Percentiles rank a stretch among this genome's conserved stretches.
phyloP scores from a whole-genome alignment of 1,140 invertebrate genomes.

The Samia ricini region DNA sequence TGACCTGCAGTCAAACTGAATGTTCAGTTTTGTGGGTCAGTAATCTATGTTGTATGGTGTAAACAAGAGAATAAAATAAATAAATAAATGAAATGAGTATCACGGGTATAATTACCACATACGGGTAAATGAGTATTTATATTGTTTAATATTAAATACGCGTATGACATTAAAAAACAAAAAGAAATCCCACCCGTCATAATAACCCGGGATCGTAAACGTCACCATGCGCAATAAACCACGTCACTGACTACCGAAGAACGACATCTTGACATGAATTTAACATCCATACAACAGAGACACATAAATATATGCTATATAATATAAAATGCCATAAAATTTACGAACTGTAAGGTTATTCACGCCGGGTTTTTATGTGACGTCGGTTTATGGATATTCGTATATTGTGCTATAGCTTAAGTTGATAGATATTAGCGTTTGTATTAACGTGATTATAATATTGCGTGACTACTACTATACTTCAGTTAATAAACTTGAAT shows the following conservation, averaged over 20 bases:
- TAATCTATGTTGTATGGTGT: too few species aligned
- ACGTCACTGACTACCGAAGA: slow-evolving; percentile 30
- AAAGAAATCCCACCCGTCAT: background rate
- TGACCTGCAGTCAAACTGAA: too few species aligned
- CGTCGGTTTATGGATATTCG: slow-evolving; percentile 51
- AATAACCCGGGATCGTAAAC: slow-evolving; percentile 20
- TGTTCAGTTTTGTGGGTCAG: too few species aligned
- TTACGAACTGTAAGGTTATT: slow-evolving; percentile 69
- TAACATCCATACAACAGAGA: slow-evolving; percentile 30
- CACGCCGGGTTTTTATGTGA: slow-evolving; percentile 58
- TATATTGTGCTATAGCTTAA: slow-evolving; percentile 27
- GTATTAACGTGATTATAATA: too few species aligned
- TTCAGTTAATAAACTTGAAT: too few species aligned
- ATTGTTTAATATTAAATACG: too few species aligned
- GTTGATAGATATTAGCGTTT: slow-evolving; percentile 9
- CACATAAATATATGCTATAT: slow-evolving; percentile 42
- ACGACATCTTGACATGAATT: slow-evolving; percentile 36
- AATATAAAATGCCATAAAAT: slow-evolving; percentile 56
- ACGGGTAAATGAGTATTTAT: too few species aligned
- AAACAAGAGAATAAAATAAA: too few species aligned
- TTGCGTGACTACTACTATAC: too few species aligned
- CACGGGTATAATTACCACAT: too few species aligned
- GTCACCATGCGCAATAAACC: slow-evolving; percentile 42
- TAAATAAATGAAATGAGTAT: too few species aligned
- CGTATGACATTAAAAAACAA: background rate